Base-by-base conservation (phyloP, 2,797 vertebrate genomes). In the Typhlichthys eigenmanni region DNA sequence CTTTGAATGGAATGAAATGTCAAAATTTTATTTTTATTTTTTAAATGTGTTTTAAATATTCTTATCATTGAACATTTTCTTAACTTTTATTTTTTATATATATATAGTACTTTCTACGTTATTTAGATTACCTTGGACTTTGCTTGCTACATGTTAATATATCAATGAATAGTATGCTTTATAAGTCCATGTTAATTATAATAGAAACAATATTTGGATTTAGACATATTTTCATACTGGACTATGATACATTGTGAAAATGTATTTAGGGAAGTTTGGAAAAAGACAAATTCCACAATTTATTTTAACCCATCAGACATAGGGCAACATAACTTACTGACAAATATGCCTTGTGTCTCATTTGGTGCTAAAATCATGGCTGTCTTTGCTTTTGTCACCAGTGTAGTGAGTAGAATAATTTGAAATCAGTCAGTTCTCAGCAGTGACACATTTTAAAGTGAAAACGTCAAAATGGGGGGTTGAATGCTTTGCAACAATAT, bases 301-400 rank as follows among this genome's bases (percentile, higher is more conserved):
- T 16, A 1, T 50, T 50, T n/a, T 51, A 6, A 16, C 14, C 7
- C n/a, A 51, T 2, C 10, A 17, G 17, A 16, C 49, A 14, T 3
- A 7, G 14, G 5, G 1, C 49, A 9, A 51, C 49, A 8, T 8
- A 51, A 55, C 7, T 12, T 49, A 55, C 10, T 56, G 5, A 5
- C 2, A 71, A 5, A 32, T 56, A 49, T 17, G 60, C n/a, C 16
- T 50, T 7, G 2, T 19, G 17, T n/a, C 45, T 47, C 16, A 32
- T 67, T 69, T 65, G 0, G 32, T 60, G 47, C 32, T 58, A 24
- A 61, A 57, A 5, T 47, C 43, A 1, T n/a, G 68, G 58, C 29
- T 4, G 45, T 19, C 12, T 62, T 47, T 61, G n/a, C 9, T 2
- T 16, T 3, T 13, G 24, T 32, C 8, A 50, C 38, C 24, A 14